A percentile compares a stretch with the other conserved stretches of the same genome.
Evolutionary conservation across 2,888 invertebrate species (phyloP).

Genomic region (Apotomis capreana): DNA sequence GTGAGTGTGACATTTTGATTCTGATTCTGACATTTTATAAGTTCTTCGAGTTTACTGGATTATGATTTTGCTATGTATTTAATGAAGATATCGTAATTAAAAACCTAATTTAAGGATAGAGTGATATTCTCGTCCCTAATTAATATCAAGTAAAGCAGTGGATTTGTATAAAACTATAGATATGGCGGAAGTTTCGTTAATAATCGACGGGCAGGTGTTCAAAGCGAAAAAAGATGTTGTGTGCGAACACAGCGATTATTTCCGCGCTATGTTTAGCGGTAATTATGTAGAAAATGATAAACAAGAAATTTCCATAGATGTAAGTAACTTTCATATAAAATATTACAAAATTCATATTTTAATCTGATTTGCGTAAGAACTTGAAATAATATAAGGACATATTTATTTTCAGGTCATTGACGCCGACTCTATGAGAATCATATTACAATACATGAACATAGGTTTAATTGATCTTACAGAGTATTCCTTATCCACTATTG

Average conservation of each 20-base stretch:
- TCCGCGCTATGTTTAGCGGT: constrained; percentile 78
- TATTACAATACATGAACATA: constrained; percentile 67
- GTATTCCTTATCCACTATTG: constrained; percentile 56
- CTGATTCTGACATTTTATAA: too few species aligned
- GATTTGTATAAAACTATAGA: constrained; percentile 39
- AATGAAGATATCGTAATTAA: neutral
- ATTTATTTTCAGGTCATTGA: constrained; percentile 66
- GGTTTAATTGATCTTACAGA: constrained; percentile 69
- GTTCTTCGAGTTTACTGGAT: too few species aligned
- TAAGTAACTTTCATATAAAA: constrained; percentile 50
- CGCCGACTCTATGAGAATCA: constrained; percentile 66
- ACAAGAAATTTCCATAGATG: constrained; percentile 68
- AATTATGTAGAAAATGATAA: constrained; percentile 69
- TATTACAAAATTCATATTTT: neutral
- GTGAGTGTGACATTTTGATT: too few species aligned
- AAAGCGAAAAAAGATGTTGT: constrained; percentile 62
- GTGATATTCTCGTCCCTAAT: neutral
- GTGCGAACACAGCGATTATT: constrained; percentile 74
- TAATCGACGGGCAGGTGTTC: constrained; percentile 63
- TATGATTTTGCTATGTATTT: neutral
- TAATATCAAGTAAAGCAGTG: neutral
- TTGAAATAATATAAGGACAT: neutral
- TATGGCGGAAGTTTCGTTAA: constrained; percentile 58
- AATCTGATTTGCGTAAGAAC: neutral
- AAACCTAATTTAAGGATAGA: neutral